A percentile compares a stretch with the other conserved stretches of the same genome.
Conservation (phyloP, 1,140 invertebrate genomes). For the Hycleus phaleratus region DNA sequence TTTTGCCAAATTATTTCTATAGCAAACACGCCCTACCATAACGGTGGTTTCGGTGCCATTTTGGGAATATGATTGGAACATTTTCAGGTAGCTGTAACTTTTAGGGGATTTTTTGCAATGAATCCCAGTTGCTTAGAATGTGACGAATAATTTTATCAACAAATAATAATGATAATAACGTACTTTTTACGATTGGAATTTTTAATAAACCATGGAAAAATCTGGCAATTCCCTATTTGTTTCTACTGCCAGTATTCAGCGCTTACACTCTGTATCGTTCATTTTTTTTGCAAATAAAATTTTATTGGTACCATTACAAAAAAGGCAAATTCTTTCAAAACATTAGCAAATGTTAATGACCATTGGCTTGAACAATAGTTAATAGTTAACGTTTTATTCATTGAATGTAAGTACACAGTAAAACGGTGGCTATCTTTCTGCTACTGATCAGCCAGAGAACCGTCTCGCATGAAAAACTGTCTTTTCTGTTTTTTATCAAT, state of each 20-base stretch:
- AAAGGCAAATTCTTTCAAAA: too few relatives aligned
- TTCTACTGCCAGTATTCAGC: too few relatives aligned
- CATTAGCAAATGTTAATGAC: too few relatives aligned
- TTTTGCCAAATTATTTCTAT: slow-evolving; percentile 19
- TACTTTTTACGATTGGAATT: neutral
- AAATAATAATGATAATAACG: too few relatives aligned
- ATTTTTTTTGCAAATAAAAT: too few relatives aligned
- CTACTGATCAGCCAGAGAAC: slow-evolving; percentile 25
- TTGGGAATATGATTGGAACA: neutral
- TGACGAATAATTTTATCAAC: too few relatives aligned
- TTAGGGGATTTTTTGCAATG: neutral
- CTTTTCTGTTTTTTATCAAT: slow-evolving; percentile 27
- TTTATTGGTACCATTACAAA: too few relatives aligned
- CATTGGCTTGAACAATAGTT: neutral
- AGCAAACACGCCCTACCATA: slow-evolving; percentile 14
- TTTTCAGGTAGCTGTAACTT: neutral
- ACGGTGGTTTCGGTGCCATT: slow-evolving; percentile 12
- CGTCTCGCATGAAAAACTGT: slow-evolving; percentile 34
- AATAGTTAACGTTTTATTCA: neutral
- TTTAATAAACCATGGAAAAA: neutral
- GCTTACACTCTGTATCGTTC: too few relatives aligned
- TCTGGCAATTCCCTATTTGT: neutral
- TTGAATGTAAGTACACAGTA: slow-evolving; percentile 3
- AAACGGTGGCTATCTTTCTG: neutral
- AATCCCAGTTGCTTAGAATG: neutral